These are phyloP conservation scores for Diaperis boleti DNA, from an alignment of 2,888 invertebrate genomes.

Conservation along the genomic window DNA sequence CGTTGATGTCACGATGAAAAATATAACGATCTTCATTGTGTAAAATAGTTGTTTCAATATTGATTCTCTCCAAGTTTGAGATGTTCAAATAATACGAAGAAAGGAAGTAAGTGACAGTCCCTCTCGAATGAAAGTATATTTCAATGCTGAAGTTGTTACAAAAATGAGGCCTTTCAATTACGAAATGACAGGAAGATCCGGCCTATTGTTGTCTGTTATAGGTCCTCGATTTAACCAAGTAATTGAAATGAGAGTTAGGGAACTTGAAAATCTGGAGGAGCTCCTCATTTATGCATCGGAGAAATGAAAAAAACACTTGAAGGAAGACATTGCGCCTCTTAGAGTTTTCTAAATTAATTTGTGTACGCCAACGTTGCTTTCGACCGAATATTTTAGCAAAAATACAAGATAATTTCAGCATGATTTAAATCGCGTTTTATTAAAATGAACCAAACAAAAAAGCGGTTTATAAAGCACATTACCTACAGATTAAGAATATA, in stretches of 20 bases:
- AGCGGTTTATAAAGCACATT: too few relatives aligned
- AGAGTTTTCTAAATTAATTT: too few relatives aligned
- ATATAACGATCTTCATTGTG: conserved; percentile 3
- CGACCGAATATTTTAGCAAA: too few relatives aligned
- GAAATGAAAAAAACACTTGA: not conserved
- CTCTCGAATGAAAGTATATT: conserved; percentile 15
- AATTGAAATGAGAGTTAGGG: conserved; percentile 19
- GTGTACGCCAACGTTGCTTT: too few relatives aligned
- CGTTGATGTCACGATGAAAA: not conserved
- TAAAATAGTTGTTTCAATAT: conserved; percentile 19
- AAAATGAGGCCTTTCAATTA: conserved; percentile 29
- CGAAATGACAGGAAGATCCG: conserved; percentile 36
- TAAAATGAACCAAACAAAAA: too few relatives aligned
- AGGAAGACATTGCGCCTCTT: too few relatives aligned
- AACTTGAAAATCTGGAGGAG: conserved; percentile 6
- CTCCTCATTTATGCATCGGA: conserved; percentile 1
- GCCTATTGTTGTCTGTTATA: conserved; percentile 18
- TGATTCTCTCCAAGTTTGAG: conserved; percentile 11
- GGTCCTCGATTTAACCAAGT: conserved; percentile 26
- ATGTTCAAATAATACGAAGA: conserved; percentile 14
- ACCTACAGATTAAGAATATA: too few relatives aligned
- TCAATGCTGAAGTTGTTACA: conserved; percentile 29
- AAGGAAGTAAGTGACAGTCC: conserved; percentile 8
- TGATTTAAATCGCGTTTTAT: too few relatives aligned
- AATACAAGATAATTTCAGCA: too few relatives aligned